phyloP scores from a whole-genome alignment of 2,797 vertebrate genomes.

The Danio kyathit region DNA sequence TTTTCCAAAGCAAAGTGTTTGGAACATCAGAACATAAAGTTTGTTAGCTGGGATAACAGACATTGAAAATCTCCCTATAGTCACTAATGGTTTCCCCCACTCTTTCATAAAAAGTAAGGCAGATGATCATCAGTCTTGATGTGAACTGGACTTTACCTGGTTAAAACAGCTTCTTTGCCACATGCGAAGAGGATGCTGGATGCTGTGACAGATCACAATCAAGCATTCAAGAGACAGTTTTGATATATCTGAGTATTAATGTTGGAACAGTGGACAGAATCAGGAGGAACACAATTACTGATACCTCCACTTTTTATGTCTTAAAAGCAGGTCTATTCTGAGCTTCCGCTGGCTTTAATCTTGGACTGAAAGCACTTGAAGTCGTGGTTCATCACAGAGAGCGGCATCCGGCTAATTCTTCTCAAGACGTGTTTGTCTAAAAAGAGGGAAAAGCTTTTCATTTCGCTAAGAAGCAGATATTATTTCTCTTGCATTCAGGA shows the following conservation, averaged over 20 bases:
- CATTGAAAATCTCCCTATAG: no score
- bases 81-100: no score
- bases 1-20: no score
- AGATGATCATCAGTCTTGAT: no score
- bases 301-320: conserved; percentile 31
- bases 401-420: conserved; percentile 45
- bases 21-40: no score
- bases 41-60: no score
- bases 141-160: no score
- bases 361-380: conserved; percentile 38
- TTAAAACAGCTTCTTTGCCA: no score
- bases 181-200: no score
- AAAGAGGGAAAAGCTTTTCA: conserved; percentile 39
- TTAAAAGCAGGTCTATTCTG: conserved; percentile 53
- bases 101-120: no score
- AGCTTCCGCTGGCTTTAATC: conserved; percentile 29
- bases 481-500: conserved; percentile 35
- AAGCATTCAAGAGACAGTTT: neutral
- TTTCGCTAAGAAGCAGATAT: conserved; percentile 42
- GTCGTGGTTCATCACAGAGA: conserved; percentile 18
- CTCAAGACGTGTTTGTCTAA: conserved; percentile 46
- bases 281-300: conserved; percentile 24
- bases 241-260: neutral
- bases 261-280: neutral
- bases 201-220: no score